phyloP scores from a whole-genome alignment of 2,797 vertebrate genomes.

The Siniperca undulata region DNA sequence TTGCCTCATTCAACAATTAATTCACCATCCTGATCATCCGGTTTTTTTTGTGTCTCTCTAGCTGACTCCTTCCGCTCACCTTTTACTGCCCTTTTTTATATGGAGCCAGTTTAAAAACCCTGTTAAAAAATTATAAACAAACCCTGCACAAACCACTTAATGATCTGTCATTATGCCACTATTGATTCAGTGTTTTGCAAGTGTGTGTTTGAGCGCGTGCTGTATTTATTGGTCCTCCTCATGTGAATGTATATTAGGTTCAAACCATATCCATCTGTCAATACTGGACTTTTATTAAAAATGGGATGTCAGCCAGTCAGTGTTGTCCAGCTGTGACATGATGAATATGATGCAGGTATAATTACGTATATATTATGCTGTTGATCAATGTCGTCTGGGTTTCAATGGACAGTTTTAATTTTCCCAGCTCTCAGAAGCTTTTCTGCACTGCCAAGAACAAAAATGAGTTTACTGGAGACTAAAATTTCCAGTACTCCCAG shows the following conservation, averaged over 20 bases:
- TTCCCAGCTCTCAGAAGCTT: constrained; percentile 16
- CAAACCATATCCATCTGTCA: constrained; percentile 43
- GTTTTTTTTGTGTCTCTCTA: neutral
- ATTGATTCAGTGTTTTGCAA: constrained; percentile 52
- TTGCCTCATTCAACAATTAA: constrained; percentile 62
- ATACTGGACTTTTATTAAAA: constrained; percentile 45
- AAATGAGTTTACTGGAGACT: neutral
- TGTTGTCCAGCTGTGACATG: constrained; percentile 36
- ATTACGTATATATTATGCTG: constrained; percentile 41
- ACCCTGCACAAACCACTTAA: constrained; percentile 35
- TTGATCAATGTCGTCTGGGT: constrained; percentile 43
- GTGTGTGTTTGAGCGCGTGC: constrained; percentile 1
- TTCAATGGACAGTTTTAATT: constrained; percentile 47
- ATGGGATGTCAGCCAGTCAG: constrained; percentile 23
- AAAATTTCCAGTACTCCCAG: neutral
- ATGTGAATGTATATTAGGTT: constrained; percentile 34
- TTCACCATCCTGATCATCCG: constrained; percentile 39
- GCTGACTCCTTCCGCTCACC: constrained; percentile 22
- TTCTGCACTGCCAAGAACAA: neutral
- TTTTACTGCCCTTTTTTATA: neutral
- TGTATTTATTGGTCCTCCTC: constrained; percentile 18
- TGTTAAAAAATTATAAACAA: constrained; percentile 22
- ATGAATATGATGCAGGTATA: constrained; percentile 55
- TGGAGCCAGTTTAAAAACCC: constrained; percentile 16
- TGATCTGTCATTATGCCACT: constrained; percentile 45